Percentiles rank a stretch among this genome's conserved stretches.
phyloP scores from a whole-genome alignment of 2,797 vertebrate genomes.

The Percopsis omiscomaycus region DNA sequence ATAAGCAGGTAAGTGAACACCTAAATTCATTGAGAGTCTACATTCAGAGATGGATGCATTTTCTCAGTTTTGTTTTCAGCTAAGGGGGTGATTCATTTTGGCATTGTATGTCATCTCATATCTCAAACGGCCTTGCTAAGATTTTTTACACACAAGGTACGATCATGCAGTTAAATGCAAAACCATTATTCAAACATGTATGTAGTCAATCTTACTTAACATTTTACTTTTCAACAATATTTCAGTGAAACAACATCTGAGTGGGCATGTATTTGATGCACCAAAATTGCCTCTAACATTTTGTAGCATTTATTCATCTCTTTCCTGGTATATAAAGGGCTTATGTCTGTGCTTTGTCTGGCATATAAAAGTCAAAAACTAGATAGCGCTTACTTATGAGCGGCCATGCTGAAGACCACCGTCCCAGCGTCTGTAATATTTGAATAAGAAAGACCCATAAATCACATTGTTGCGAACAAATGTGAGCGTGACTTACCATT shows the following conservation, averaged over 20 bases:
- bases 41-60: constrained; percentile 6
- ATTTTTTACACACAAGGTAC: too few species aligned
- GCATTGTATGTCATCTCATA: too few species aligned
- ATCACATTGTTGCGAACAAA: constrained; percentile 60
- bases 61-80: constrained; percentile 17
- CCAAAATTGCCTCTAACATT: too few species aligned
- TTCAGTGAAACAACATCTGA: too few species aligned
- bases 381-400: constrained; percentile 9
- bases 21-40: constrained; percentile 30
- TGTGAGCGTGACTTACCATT: constrained; percentile 67
- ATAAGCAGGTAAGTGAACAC: constrained; percentile 73
- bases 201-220: too few species aligned
- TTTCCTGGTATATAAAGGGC: too few species aligned
- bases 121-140: too few species aligned
- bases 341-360: constrained; percentile 7
- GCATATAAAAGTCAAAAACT: constrained; percentile 13
- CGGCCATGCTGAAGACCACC: constrained; percentile 22
- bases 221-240: too few species aligned
- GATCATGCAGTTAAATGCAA: too few species aligned
- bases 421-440: constrained; percentile 29
- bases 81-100: constrained; percentile 9
- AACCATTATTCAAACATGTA: too few species aligned
- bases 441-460: constrained; percentile 58
- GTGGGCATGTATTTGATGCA: too few species aligned
- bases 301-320: too few species aligned